Percentiles rank a stretch among this genome's conserved stretches.
These are phyloP conservation scores for Virgularia gustaviana DNA, from an alignment of 92 coral and sea anemone species.

Conservation along the genomic window DNA sequence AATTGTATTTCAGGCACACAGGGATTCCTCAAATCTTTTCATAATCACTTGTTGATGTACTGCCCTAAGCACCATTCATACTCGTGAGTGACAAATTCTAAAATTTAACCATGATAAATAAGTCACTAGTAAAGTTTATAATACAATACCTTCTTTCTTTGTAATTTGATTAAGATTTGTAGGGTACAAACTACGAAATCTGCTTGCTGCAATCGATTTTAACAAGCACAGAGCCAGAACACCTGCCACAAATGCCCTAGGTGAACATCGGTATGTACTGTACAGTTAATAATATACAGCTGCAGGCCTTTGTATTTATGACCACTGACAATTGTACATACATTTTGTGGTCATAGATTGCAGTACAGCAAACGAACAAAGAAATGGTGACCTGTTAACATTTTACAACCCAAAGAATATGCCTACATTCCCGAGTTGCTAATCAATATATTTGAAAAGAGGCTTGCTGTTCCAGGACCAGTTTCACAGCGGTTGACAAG, in stretches of 20 bases:
- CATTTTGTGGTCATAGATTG: background rate
- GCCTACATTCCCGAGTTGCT: slow-evolving; percentile 3
- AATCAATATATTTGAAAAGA: no score
- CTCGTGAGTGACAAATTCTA: no score
- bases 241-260: background rate
- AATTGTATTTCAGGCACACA: no score
- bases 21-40: no score
- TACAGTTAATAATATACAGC: background rate
- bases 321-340: background rate
- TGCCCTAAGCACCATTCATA: no score
- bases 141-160: no score
- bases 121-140: no score
- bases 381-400: background rate
- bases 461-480: no score
- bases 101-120: no score
- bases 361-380: slow-evolving; percentile 12
- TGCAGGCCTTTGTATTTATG: background rate
- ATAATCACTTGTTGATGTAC: no score
- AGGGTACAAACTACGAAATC: slow-evolving; percentile 4
- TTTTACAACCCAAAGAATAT: background rate
- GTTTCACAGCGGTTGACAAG: background rate
- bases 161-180: background rate
- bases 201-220: slow-evolving; percentile 1
- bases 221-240: background rate
- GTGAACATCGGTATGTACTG: background rate